Percentiles rank a stretch among this genome's conserved stretches.
These are phyloP conservation scores for Philantomba maxwellii DNA, from an alignment of 2,113 vertebrate species.

Conservation along the genomic window DNA sequence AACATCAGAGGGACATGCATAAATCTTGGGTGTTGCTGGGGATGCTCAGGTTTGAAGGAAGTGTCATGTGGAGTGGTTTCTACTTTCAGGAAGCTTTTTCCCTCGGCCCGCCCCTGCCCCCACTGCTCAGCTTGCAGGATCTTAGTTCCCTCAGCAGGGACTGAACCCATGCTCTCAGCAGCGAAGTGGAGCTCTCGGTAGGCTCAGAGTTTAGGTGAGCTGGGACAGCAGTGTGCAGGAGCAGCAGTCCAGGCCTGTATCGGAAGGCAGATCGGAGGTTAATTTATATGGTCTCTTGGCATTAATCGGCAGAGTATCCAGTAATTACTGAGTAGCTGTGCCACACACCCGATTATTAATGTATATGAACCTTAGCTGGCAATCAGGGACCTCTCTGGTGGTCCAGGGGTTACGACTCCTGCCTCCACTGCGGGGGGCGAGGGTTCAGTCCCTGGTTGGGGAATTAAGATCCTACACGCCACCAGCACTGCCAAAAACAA, in stretches of 20 bases:
- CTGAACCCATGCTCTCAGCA: not conserved
- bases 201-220: not conserved
- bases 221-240: not conserved
- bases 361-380: not conserved
- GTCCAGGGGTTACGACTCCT: not conserved
- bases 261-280: not conserved
- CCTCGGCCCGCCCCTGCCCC: accelerated
- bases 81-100: not conserved
- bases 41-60: not conserved
- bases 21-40: not conserved
- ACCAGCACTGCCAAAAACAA: not conserved
- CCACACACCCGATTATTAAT: not conserved
- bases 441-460: not conserved
- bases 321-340: not conserved
- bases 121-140: not conserved
- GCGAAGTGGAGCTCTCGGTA: not conserved
- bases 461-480: not conserved
- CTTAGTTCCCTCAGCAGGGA: not conserved
- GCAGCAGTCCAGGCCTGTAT: not conserved
- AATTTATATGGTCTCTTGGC: not conserved
- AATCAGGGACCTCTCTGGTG: not conserved
- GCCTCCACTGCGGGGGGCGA: not conserved
- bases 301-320: not conserved
- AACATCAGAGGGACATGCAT: not conserved
- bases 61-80: not conserved